A percentile compares a stretch with the other conserved stretches of the same genome.
phyloP scores from a whole-genome alignment of 2,888 invertebrate genomes.

The Eristalinus aeneus region DNA sequence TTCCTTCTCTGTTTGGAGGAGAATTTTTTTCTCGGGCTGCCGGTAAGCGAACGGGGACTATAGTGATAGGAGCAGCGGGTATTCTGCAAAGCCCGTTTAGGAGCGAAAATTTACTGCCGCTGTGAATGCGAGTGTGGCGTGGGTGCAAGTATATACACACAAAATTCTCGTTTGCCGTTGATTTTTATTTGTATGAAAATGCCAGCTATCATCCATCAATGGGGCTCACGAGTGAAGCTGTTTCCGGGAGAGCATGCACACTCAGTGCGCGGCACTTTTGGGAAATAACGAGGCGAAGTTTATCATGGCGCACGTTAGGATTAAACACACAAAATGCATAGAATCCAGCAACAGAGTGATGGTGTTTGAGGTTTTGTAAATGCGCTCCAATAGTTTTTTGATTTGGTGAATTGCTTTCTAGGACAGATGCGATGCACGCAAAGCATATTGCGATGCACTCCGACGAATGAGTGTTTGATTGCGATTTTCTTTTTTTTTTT shows the following conservation, averaged over 20 bases:
- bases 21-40: neutral
- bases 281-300: neutral
- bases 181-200: conserved; percentile 37
- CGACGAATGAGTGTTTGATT: neutral
- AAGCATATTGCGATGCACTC: neutral
- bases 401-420: conserved; percentile 6
- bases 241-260: conserved; percentile 27
- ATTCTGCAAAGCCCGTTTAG: conserved; percentile 5
- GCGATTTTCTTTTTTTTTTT: neutral
- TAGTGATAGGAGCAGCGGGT: neutral
- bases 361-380: neutral
- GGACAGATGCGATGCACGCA: neutral
- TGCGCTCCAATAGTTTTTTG: conserved; percentile 12
- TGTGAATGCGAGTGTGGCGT: conserved; percentile 11
- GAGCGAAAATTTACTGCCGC: conserved; percentile 47
- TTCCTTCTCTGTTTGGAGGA: neutral
- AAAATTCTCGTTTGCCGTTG: neutral
- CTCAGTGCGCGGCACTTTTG: neutral
- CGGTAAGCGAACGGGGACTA: neutral
- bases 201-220: conserved; percentile 52
- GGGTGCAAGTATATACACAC: neutral
- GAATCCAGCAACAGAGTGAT: neutral
- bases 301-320: neutral
- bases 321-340: neutral
- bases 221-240: conserved; percentile 40